Percentiles rank a stretch among this genome's conserved stretches.
These are phyloP conservation scores for Drosophila phalerata DNA, from an alignment of 2,888 invertebrate species.

Conservation along the genomic window DNA sequence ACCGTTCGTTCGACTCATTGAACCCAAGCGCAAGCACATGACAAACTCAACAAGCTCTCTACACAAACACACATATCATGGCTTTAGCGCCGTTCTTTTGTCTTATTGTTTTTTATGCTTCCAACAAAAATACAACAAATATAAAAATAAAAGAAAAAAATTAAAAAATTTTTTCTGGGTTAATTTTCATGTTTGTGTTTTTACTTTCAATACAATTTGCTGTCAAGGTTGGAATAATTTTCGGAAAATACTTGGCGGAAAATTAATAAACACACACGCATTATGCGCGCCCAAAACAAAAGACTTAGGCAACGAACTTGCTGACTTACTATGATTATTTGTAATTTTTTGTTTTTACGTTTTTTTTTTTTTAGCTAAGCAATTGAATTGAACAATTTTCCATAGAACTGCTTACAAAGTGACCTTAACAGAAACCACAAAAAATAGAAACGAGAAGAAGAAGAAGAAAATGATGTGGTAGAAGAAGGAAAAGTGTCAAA, in stretches of 20 bases:
- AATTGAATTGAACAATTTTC: slow-evolving; percentile 47
- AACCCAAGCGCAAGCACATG: slow-evolving; percentile 75
- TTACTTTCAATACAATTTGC: slow-evolving; percentile 70
- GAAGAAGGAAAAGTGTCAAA: slow-evolving; percentile 54
- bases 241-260: slow-evolving; percentile 75
- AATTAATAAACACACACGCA: slow-evolving; percentile 69
- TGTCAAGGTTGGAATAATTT: slow-evolving; percentile 84
- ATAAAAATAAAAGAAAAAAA: slow-evolving; percentile 30
- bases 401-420: slow-evolving; percentile 36
- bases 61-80: slow-evolving; percentile 20
- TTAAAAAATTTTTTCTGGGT: slow-evolving; percentile 60
- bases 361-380: slow-evolving; percentile 1
- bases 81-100: slow-evolving; percentile 70
- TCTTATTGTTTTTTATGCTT: slow-evolving; percentile 69
- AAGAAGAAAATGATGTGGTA: slow-evolving; percentile 8
- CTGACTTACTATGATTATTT: slow-evolving; percentile 19
- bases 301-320: slow-evolving; percentile 66
- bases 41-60: slow-evolving; percentile 61
- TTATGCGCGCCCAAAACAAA: slow-evolving; percentile 57
- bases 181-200: slow-evolving; percentile 57
- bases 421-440: slow-evolving; percentile 49
- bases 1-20: slow-evolving; percentile 75
- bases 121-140: slow-evolving; percentile 28
- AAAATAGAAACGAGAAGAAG: slow-evolving; percentile 33
- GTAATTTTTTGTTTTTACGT: slow-evolving; percentile 2